Evolutionary conservation across 2,888 invertebrate genomes (phyloP).

Genomic region (Acanthosepion esculentum): DNA sequence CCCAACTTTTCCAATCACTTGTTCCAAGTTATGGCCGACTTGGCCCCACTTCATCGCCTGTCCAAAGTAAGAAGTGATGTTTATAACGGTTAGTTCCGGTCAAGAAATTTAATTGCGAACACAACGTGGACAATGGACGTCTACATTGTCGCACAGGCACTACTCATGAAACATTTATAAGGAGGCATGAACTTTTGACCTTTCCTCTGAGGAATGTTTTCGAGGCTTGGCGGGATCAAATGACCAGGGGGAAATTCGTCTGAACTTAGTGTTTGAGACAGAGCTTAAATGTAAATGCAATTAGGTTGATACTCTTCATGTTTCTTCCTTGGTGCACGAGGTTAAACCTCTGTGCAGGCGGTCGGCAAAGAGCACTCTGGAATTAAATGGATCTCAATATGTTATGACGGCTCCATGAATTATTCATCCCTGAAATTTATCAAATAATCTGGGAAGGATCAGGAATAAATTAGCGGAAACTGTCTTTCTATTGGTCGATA

Average conservation of each 20-base stretch:
- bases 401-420: not conserved
- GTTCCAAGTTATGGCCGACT: not conserved
- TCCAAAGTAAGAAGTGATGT: conserved; percentile 15
- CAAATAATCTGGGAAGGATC: not conserved
- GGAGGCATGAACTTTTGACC: not conserved
- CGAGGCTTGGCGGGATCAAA: not conserved
- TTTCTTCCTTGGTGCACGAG: too few relatives aligned
- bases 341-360: not conserved
- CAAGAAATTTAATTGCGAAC: not conserved
- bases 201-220: not conserved
- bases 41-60: not conserved
- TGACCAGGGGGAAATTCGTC: not conserved
- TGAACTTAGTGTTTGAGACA: not conserved
- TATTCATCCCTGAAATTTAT: conserved; percentile 15
- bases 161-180: not conserved
- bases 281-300: not conserved
- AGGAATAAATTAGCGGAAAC: not conserved
- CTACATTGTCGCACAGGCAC: not conserved
- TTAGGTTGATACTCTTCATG: not conserved
- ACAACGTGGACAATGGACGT: not conserved
- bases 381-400: conserved; percentile 7
- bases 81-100: not conserved
- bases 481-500: not conserved
- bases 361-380: not conserved
- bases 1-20: not conserved